phyloP scores from a whole-genome alignment of 2,797 vertebrate species.

The Semotilus atromaculatus region DNA sequence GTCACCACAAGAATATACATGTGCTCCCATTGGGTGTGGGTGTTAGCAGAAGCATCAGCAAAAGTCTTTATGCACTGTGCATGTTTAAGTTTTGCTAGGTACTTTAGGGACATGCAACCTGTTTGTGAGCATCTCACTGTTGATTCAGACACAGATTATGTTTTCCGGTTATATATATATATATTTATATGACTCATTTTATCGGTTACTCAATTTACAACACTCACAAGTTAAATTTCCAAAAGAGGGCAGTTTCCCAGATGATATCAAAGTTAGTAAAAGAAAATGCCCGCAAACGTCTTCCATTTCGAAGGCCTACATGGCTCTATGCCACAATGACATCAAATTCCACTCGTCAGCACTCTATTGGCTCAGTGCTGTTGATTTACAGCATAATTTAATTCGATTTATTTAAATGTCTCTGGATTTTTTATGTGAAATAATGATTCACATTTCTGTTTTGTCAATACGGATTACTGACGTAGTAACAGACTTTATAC shows the following conservation, averaged over 20 bases:
- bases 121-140: conserved; percentile 15
- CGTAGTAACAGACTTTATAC: background rate
- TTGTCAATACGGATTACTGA: background rate
- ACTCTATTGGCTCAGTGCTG: conserved; percentile 5
- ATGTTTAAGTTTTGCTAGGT: conserved; percentile 41
- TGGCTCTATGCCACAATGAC: conserved; percentile 47
- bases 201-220: conserved; percentile 53
- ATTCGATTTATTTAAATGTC: conserved; percentile 12
- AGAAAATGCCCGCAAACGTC: conserved; percentile 25
- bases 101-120: conserved; percentile 27
- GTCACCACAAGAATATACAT: conserved; percentile 44
- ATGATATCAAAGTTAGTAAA: conserved; percentile 50
- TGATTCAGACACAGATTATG: conserved; percentile 52
- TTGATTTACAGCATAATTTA: conserved; percentile 21
- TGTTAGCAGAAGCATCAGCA: conserved; percentile 54
- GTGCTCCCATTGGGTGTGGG: conserved; percentile 54
- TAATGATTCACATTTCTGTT: background rate
- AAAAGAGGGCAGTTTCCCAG: conserved; percentile 52
- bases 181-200: conserved; percentile 56
- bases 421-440: background rate
- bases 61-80: conserved; percentile 42
- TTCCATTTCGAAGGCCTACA: conserved; percentile 45
- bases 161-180: conserved; percentile 51
- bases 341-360: conserved; percentile 55
- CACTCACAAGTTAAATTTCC: conserved; percentile 49